phyloP scores from a whole-genome alignment of 2,888 invertebrate genomes.

The Lordiphosa fenestrarum region DNA sequence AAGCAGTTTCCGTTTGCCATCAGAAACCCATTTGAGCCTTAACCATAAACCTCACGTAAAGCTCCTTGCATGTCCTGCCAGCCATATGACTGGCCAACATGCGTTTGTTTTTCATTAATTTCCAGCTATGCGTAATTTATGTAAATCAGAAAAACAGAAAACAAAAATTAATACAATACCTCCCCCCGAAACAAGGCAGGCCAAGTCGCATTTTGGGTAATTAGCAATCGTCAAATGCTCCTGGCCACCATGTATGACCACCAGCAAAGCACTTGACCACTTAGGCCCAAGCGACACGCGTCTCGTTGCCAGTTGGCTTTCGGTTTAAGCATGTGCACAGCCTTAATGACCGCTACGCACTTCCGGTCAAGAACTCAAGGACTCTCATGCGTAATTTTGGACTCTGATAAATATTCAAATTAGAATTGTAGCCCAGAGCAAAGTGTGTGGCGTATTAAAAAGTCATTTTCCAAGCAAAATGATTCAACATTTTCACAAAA shows the following conservation, averaged over 20 bases:
- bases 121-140: conserved; percentile 48
- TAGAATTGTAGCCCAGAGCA: background rate
- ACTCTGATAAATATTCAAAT: too few species aligned
- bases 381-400: conserved; percentile 43
- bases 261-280: conserved; percentile 30
- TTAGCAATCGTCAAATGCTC: too few species aligned
- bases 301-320: conserved; percentile 10
- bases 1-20: conserved; percentile 59
- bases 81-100: conserved; percentile 5
- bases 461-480: background rate
- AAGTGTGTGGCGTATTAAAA: conserved; percentile 2
- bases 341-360: conserved; percentile 70
- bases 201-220: conserved; percentile 8
- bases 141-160: conserved; percentile 45
- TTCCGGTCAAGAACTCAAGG: conserved; percentile 51
- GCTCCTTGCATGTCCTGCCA: conserved; percentile 19
- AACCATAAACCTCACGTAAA: conserved; percentile 23
- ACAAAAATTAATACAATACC: conserved; percentile 5
- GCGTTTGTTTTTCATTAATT: conserved; percentile 50
- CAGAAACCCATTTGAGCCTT: conserved; percentile 58
- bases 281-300: conserved; percentile 46
- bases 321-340: conserved; percentile 13
- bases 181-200: too few species aligned
- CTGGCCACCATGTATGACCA: conserved; percentile 27
- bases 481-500: background rate